Conservation (phyloP, 2,797 vertebrate species). For the Sebastes nivosus region DNA sequence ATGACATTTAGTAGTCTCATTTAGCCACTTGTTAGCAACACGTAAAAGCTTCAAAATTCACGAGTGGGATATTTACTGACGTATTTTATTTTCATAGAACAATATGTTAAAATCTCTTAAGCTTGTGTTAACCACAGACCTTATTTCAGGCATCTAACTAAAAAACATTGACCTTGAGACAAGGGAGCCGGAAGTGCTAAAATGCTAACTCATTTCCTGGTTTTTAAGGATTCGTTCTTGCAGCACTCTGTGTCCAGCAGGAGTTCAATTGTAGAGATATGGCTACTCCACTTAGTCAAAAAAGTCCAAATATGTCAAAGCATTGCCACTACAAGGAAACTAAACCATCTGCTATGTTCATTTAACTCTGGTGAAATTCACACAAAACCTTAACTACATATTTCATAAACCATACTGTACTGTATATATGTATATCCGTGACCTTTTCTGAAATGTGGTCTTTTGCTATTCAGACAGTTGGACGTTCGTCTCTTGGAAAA, state of each 20-base stretch:
- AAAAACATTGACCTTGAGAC: no score
- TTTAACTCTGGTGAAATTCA: background rate
- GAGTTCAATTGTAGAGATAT: background rate
- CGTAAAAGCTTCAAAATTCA: no score
- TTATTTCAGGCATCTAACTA: no score
- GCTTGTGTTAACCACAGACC: no score
- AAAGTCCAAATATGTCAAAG: background rate
- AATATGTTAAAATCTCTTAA: no score
- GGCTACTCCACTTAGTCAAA: background rate
- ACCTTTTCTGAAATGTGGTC: background rate
- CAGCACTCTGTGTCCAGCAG: background rate
- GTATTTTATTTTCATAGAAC: no score
- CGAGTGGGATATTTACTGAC: no score
- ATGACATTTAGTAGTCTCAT: no score
- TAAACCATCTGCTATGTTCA: background rate
- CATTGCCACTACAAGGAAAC: background rate
- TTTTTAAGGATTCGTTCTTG: no score
- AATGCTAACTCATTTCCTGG: no score
- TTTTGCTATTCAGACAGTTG: slow-evolving; percentile 64
- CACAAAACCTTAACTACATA: background rate
- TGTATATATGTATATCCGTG: background rate
- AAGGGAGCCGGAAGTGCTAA: no score
- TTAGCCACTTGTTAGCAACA: no score
- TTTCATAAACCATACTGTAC: background rate
- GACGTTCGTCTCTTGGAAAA: slow-evolving; percentile 76